Base-by-base conservation (phyloP, 2,113 vertebrate genomes). In the Pyxicephalus adspersus region DNA sequence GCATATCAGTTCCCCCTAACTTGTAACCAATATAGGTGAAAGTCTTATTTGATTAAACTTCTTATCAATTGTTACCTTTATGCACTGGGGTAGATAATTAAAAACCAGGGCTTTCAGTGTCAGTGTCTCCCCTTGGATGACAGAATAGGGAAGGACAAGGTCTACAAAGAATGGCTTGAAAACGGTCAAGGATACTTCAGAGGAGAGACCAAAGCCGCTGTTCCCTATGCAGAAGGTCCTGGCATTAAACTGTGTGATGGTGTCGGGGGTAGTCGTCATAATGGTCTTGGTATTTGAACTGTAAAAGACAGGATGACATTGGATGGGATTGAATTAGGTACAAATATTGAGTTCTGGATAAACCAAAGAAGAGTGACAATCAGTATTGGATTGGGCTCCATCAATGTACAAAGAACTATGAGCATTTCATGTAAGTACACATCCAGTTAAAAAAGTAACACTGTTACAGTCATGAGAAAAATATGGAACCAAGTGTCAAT, bases 101-200 rank as follows among this genome's bases (percentile, higher is more conserved):
- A 92, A 94, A 83, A 97, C 89, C 0, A 91, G 92, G 65, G 95
- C 94, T 83, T 92, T 94, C 63, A 97, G 92, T 0, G 45, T 84
- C 64, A 98, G 94, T 61, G 89, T 91, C 86, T 96, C 94, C 0
- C 52, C 68, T 26, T 31, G 68, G 26, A 55, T 11, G 26, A 72
- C 31, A 26, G 68, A 55, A 11, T 55, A 72, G 20, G 68, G 68
- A 13, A 57, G 9, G 54, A 5, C 3, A 7, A 72, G 18, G 1
- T 95, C 93, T 80, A 97, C 91, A 17, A 94, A 89, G 86, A 96
- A 96, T 0, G 95, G 95, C 88, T 95, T 20, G 51, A 57, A 72
- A 20, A 72, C 51, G 2, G 68, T 72, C 52, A 72, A 2, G 26
- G 51, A 72, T 13, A 22, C 51, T n/a, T 72, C 8, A 2, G 68